Evolutionary conservation across 2,797 vertebrate genomes (phyloP).

Genomic region (Mastacembelus armatus): DNA sequence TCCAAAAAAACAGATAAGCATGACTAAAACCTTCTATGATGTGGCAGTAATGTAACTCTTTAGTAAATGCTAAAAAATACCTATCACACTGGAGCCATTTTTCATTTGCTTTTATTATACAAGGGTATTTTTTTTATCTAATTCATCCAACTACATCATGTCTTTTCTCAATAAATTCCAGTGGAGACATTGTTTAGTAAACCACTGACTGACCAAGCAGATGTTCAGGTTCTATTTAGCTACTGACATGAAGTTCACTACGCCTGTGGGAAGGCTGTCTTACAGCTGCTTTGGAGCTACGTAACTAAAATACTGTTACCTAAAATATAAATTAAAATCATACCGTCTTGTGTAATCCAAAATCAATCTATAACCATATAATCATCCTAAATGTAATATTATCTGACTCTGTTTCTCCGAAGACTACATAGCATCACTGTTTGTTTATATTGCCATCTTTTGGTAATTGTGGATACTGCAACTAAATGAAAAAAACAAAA

Average conservation of each 20-base stretch:
- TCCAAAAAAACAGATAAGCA: too few relatives aligned
- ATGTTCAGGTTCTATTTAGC: neutral
- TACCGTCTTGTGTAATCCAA: neutral
- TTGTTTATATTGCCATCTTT: constrained; percentile 43
- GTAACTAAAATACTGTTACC: neutral
- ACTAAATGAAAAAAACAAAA: neutral
- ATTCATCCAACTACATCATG: neutral
- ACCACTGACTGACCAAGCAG: neutral
- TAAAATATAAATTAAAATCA: neutral
- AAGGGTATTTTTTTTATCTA: too few relatives aligned
- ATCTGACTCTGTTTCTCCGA: neutral
- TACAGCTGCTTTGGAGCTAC: neutral
- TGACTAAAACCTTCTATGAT: neutral
- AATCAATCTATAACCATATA: neutral
- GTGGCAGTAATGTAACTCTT: neutral
- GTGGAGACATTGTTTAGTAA: neutral
- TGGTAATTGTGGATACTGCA: constrained; percentile 26
- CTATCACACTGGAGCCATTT: neutral
- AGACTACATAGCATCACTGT: neutral
- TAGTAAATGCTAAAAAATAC: neutral
- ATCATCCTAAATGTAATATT: neutral
- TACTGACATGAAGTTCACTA: neutral
- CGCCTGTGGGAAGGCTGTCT: neutral
- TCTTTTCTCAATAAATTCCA: too few relatives aligned
- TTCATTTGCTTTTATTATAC: too few relatives aligned